Base-by-base conservation (phyloP, 2,797 vertebrate species). In the Acrossocheilus wenchowensis region DNA sequence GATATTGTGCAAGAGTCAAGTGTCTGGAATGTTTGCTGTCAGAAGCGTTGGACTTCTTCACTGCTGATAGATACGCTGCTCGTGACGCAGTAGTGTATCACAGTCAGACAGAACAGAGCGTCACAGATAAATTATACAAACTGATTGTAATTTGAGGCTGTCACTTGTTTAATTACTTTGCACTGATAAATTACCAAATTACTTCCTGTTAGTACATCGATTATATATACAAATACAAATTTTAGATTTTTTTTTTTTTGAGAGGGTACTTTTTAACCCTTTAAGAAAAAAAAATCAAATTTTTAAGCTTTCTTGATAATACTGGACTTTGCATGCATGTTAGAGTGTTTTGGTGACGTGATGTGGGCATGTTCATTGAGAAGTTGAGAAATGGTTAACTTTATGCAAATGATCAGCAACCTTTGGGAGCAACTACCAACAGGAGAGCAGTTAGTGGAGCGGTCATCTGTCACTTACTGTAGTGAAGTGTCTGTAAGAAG, bases 31-130 rank as follows among this genome's bases (percentile, higher is more conserved):
- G 11, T 78, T 54, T 54, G 6, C 50, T 87, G 91, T 89, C 86
- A 88, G 85, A 45, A 17, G 54, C 10, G 86, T 72, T 85, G 81
- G 77, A 85, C 79, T 82, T 83, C 79, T 82, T 83, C 73, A 60
- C 50, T 66, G 60, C 48, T 19, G 19, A 36, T 78, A 26, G 34
- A 45, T 69, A 7, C 17, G 45, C 11, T 26, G 15, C 48, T 60
- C n/a, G 21, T 30, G 69, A 54, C 73, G 9, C 73, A 36, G 26
- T 6, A n/a, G 66, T 48, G 66, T 8, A 50, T 79, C 26, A 30
- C 62, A 64, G 26, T 30, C 50, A 52, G 45, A 30, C 57, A 64
- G 30, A 30, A 60, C 69, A 23, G 12, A 17, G 60, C 39, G 8
- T 62, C 50, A 85, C 45, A 12, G 52, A 85, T 62, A 21, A 48